A percentile compares a stretch with the other conserved stretches of the same genome.
Evolutionary conservation across 2,888 invertebrate genomes (phyloP).

Genomic region (Shargacucullia verbasci): DNA sequence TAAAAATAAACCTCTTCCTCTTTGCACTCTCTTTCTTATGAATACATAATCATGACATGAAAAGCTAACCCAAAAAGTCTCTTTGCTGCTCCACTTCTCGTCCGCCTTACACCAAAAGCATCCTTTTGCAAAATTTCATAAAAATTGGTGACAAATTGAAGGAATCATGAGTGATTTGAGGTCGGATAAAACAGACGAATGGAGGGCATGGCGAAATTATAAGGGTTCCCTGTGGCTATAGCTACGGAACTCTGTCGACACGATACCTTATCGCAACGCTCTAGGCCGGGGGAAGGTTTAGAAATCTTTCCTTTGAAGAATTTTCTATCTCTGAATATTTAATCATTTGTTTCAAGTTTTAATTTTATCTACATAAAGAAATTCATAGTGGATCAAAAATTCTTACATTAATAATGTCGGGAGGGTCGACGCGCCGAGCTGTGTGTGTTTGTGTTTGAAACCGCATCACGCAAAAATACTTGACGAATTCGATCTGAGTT

Average conservation of each 20-base stretch:
- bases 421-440: no score
- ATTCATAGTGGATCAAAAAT: no score
- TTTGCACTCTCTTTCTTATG: no score
- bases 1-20: no score
- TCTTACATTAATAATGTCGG: no score
- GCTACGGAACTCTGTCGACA: slow-evolving; percentile 28
- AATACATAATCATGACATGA: background rate
- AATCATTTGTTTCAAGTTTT: no score
- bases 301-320: slow-evolving; percentile 8
- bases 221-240: slow-evolving; percentile 36
- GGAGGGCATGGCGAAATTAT: slow-evolving; percentile 44
- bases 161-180: slow-evolving; percentile 54
- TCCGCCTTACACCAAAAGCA: slow-evolving; percentile 5
- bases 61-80: slow-evolving; percentile 26
- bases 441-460: no score
- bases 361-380: no score
- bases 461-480: no score
- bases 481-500: no score
- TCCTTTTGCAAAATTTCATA: slow-evolving; percentile 43
- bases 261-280: slow-evolving; percentile 16
- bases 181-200: slow-evolving; percentile 48
- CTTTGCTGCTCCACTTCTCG: slow-evolving; percentile 21
- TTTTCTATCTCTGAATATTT: background rate
- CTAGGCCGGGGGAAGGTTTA: slow-evolving; percentile 14
- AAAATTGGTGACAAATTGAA: slow-evolving; percentile 57